These are phyloP conservation scores for Apomyelois bistriatella DNA, from an alignment of 2,888 invertebrate species.

Conservation along the genomic window DNA sequence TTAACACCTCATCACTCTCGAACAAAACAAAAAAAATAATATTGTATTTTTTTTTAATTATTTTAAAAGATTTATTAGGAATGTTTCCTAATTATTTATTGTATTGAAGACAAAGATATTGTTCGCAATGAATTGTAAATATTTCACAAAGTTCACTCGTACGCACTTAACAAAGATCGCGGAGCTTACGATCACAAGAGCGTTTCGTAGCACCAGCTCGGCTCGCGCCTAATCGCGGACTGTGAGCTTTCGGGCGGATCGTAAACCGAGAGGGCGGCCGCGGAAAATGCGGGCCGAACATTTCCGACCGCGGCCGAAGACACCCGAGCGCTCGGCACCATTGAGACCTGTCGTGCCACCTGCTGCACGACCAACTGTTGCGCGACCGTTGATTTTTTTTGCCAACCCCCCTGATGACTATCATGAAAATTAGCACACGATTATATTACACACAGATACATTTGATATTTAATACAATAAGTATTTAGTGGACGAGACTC, in stretches of 20 bases:
- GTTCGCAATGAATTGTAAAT: not conserved
- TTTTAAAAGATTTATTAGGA: not conserved
- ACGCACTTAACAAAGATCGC: constrained; percentile 30
- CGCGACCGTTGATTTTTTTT: constrained; percentile 76
- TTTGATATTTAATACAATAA: not conserved
- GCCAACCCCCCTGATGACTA: constrained; percentile 52
- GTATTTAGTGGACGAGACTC: not conserved
- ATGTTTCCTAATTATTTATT: too few species aligned
- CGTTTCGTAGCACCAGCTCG: constrained; percentile 48
- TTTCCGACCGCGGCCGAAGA: constrained; percentile 34
- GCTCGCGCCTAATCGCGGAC: constrained; percentile 64
- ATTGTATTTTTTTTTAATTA: not conserved
- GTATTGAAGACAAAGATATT: too few species aligned
- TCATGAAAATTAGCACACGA: constrained; percentile 61
- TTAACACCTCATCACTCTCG: constrained; percentile 54
- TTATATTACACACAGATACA: constrained; percentile 5
- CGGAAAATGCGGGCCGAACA: constrained; percentile 50
- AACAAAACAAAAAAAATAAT: not conserved
- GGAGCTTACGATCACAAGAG: constrained; percentile 38
- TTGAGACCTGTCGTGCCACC: constrained; percentile 74
- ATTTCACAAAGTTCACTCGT: constrained; percentile 24
- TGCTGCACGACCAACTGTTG: constrained; percentile 76
- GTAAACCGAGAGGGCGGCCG: constrained; percentile 74
- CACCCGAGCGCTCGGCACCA: constrained; percentile 28
- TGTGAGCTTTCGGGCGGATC: constrained; percentile 75